A percentile compares a stretch with the other conserved stretches of the same genome.
Evolutionary conservation across 2,113 vertebrate genomes (phyloP).

Genomic region (Clinocottus analis): DNA sequence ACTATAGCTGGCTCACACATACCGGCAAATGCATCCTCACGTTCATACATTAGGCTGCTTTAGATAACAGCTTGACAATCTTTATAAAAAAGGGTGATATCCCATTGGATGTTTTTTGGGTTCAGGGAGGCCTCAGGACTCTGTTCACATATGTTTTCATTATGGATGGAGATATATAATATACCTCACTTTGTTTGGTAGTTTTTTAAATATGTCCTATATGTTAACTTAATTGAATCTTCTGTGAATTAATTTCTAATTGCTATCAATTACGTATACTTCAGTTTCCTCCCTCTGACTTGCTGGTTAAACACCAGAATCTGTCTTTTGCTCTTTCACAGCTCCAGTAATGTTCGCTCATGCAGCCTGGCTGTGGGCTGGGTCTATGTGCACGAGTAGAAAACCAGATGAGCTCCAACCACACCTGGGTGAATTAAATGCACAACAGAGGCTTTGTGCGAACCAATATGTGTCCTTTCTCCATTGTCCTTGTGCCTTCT

Average conservation of each 20-base stretch:
- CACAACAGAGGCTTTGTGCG: background rate
- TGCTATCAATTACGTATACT: background rate
- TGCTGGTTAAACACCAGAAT: constrained; percentile 6
- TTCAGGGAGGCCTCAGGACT: too few relatives aligned
- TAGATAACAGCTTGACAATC: too few relatives aligned
- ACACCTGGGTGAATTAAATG: constrained; percentile 20
- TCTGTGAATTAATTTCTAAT: too few relatives aligned
- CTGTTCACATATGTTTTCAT: too few relatives aligned
- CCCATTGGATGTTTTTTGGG: background rate
- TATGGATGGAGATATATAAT: too few relatives aligned
- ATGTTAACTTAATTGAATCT: too few relatives aligned
- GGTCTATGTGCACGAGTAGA: constrained; percentile 12
- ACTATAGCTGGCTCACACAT: background rate
- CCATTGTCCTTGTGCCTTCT: background rate
- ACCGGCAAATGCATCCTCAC: background rate
- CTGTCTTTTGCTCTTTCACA: background rate
- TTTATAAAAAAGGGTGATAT: background rate
- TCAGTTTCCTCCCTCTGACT: background rate
- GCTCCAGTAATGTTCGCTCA: constrained; percentile 22
- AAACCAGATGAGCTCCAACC: constrained; percentile 11
- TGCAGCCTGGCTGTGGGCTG: constrained; percentile 3
- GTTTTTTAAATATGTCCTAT: too few relatives aligned
- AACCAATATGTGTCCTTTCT: background rate
- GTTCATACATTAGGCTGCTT: too few relatives aligned
- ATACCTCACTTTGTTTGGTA: too few relatives aligned